Base-by-base conservation (phyloP, 2,797 vertebrate genomes). In the Sparidentex hasta region DNA sequence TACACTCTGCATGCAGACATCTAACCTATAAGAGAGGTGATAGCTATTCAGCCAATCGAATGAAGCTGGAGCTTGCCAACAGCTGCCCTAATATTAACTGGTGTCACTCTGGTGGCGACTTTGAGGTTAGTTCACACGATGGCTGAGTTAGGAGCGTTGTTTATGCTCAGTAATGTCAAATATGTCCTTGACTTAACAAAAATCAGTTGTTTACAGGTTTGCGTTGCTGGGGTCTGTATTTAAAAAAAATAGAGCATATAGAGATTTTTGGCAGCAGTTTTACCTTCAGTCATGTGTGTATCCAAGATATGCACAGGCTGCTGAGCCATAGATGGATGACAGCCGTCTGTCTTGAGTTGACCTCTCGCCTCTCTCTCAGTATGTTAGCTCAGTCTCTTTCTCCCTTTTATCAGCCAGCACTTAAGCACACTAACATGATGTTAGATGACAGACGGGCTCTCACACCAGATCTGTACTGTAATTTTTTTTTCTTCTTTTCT, bases 371-470 rank as follows among this genome's bases (percentile, higher is more conserved):
- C 21, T 63, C 67, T 67, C 44, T 65, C 65, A 27, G 46, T 63
- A 48, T 55, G 48, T 71, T 58, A 71, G 43, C 77, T 78, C 65
- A 52, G 3, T 66, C 76, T 59, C 57, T 63, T n/a, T 68, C 17
- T 74, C 33, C 27, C 61, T 70, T 79, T 23, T 43, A 63, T 75
- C 69, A 67, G 68, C 73, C 55, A 20, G 14, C 66, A 68, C 64
- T 70, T 76, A 57, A 74, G 38, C 65, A 78, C 58, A 82, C 58
- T 80, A 69, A 82, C 77, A 65, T 78, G 65, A 87, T 89, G 78
- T 79, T 52, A 72, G 68, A 63, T 87, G 87, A 85, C 83, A 86
- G 74, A 54, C 33, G 20, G 64, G 74, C 6, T 63, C 71, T 75
- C 57, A 74, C 65, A 71, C 58, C 62, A 66, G 56, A 77, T 74